Conservation (phyloP, 2,888 invertebrate genomes). For the Pseudeuparius sepicola region DNA sequence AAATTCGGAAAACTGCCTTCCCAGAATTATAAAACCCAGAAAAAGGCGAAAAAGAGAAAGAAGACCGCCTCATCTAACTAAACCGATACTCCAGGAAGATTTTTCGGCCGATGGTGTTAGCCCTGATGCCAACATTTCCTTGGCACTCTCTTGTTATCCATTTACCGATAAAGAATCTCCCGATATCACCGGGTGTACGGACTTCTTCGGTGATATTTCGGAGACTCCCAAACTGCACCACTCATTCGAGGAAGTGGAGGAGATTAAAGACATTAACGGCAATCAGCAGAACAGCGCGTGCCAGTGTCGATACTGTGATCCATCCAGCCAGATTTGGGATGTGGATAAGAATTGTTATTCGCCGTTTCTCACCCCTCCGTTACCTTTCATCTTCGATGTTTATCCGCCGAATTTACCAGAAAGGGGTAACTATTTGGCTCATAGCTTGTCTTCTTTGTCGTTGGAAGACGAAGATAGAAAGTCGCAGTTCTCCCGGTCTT, state of each 20-base stretch:
- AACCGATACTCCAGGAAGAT: conserved; percentile 30
- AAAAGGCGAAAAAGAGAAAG: conserved; percentile 85
- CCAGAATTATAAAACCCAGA: conserved; percentile 80
- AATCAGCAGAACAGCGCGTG: conserved; percentile 43
- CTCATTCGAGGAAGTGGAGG: conserved; percentile 38
- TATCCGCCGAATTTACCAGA: neutral
- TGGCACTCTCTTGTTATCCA: conserved; percentile 12
- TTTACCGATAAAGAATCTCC: conserved; percentile 14
- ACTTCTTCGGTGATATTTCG: conserved; percentile 23
- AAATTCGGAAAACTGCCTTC: conserved; percentile 65
- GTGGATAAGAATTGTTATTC: conserved; percentile 50
- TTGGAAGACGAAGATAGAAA: conserved; percentile 28
- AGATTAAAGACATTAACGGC: conserved; percentile 35
- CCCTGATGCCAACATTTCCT: conserved; percentile 26
- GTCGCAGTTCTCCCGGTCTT: conserved; percentile 24
- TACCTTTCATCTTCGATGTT: conserved; percentile 23
- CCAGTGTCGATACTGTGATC: conserved; percentile 69
- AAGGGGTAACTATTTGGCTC: conserved; percentile 20
- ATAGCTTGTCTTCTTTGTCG: conserved; percentile 28
- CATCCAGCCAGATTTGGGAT: conserved; percentile 66
- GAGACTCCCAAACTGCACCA: conserved; percentile 38
- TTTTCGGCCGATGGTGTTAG: conserved; percentile 34
- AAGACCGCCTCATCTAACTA: conserved; percentile 45
- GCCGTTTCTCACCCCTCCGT: conserved; percentile 42
- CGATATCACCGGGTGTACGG: conserved; percentile 17